Evolutionary conservation across 2,888 invertebrate species (phyloP).

Genomic region (Tenthredo notha): DNA sequence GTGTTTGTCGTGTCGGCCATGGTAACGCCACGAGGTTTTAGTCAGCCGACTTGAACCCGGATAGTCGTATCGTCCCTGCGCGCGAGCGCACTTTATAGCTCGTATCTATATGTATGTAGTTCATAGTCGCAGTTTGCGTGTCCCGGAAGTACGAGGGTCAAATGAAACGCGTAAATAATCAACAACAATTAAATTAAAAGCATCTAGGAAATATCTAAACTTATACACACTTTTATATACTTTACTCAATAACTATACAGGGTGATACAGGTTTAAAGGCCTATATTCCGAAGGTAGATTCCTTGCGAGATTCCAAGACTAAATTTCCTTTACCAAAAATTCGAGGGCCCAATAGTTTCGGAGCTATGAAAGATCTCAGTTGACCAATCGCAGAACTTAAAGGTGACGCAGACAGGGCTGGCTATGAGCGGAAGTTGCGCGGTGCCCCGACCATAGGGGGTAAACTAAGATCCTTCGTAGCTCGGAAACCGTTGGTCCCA

Average conservation of each 20-base stretch:
- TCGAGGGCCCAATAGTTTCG: no score
- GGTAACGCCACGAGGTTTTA: constrained; percentile 39
- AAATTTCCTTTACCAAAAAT: no score
- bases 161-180: constrained; percentile 39
- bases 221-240: not conserved
- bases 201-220: not conserved
- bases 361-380: no score
- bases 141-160: constrained; percentile 38
- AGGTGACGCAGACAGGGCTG: no score
- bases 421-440: no score
- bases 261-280: not conserved
- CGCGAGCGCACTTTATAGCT: constrained; percentile 42
- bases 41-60: constrained; percentile 8
- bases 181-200: constrained; percentile 38
- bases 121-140: constrained; percentile 4
- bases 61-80: constrained; percentile 1
- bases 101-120: not conserved
- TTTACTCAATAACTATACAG: not conserved
- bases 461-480: no score
- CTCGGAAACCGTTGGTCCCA: no score
- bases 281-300: no score
- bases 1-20: constrained; percentile 50
- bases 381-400: no score
- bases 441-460: no score
- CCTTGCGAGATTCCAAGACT: no score